These are phyloP conservation scores for Cydia pomonella DNA, from an alignment of 1,140 invertebrate genomes.

Conservation along the genomic window DNA sequence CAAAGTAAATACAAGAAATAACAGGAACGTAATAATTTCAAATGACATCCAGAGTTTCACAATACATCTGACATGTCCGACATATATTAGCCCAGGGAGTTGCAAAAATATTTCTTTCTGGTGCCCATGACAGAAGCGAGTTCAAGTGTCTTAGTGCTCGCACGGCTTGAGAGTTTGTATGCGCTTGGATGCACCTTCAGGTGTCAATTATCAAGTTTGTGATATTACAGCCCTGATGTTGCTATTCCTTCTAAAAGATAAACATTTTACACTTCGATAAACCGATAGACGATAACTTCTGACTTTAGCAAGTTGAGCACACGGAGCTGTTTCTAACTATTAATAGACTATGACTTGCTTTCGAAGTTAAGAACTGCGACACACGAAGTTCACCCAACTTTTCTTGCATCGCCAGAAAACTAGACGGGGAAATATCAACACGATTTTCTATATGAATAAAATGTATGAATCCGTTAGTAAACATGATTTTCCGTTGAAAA, in stretches of 20 bases:
- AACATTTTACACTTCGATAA: constrained; percentile 4
- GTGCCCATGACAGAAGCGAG: too few species aligned
- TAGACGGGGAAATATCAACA: constrained; percentile 7
- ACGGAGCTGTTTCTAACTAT: constrained; percentile 3
- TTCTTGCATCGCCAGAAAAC: neutral
- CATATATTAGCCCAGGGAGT: too few species aligned
- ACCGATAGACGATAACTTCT: neutral
- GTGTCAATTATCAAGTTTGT: too few species aligned
- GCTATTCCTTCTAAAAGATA: neutral
- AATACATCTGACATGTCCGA: too few species aligned
- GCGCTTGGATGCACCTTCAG: too few species aligned
- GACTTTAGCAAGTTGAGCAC: neutral
- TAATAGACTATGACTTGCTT: constrained; percentile 3
- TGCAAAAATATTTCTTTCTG: too few species aligned
- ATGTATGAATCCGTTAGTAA: neutral
- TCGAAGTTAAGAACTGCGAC: constrained; percentile 10
- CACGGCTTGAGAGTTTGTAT: too few species aligned
- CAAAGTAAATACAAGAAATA: too few species aligned
- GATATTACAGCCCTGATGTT: too few species aligned
- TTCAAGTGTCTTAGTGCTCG: too few species aligned
- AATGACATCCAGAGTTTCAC: too few species aligned
- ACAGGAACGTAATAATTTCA: too few species aligned
- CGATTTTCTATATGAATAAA: neutral
- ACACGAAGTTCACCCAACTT: constrained; percentile 13
- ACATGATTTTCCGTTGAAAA: neutral